Percentiles rank a stretch among this genome's conserved stretches.
phyloP scores from a whole-genome alignment of 1,140 invertebrate species.

The Nixonia krombeini region DNA sequence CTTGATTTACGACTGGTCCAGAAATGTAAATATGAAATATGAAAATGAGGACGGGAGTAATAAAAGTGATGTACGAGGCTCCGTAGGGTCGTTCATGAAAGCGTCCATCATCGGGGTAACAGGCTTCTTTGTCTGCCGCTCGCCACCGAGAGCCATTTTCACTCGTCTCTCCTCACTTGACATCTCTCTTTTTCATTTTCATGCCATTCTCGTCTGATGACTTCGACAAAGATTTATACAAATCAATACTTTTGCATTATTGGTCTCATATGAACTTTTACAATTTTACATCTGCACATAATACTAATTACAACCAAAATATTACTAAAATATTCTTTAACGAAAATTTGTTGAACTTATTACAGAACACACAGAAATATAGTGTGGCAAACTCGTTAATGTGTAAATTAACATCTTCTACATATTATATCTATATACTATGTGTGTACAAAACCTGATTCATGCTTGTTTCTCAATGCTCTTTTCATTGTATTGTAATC shows the following conservation, averaged over 20 bases:
- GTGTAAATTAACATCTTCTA: no score
- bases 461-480: no score
- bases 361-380: no score
- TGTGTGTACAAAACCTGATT: no score
- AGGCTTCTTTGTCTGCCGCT: conserved; percentile 75
- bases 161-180: conserved; percentile 43
- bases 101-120: conserved; percentile 80
- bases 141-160: conserved; percentile 60
- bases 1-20: conserved; percentile 75
- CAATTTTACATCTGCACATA: no score
- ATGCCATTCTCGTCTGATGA: conserved; percentile 44
- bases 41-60: conserved; percentile 85
- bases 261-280: no score
- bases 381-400: no score
- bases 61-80: conserved; percentile 85
- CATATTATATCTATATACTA: no score
- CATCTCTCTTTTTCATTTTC: conserved; percentile 50
- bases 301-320: no score
- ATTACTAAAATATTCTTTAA: no score
- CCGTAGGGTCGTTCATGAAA: conserved; percentile 82
- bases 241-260: conserved; percentile 40
- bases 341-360: no score
- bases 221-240: conserved; percentile 48
- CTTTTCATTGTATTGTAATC: no score
- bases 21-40: conserved; percentile 86